Percentiles rank a stretch among this genome's conserved stretches.
These are phyloP conservation scores for Eutolmus rufibarbis DNA, from an alignment of 2,888 invertebrate genomes.

Conservation along the genomic window DNA sequence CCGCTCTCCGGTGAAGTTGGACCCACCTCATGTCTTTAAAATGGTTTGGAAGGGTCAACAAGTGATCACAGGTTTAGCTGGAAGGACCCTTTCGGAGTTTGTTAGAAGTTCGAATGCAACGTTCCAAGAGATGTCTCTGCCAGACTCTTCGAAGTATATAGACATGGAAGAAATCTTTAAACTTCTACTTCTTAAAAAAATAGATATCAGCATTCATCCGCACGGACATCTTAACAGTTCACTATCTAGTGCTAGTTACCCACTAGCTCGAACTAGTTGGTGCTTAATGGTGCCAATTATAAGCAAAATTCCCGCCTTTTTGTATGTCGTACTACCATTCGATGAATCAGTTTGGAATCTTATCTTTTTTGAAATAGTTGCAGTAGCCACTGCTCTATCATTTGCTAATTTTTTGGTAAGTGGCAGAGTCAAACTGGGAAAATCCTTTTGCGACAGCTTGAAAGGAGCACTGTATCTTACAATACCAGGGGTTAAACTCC, in stretches of 20 bases:
- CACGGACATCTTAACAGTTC: background rate
- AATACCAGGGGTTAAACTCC: background rate
- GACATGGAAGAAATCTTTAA: background rate
- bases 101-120: slow-evolving; percentile 9
- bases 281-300: background rate
- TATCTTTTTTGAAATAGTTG: background rate
- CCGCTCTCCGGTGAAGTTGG: background rate
- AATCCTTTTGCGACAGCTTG: background rate
- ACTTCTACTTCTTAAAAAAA: background rate
- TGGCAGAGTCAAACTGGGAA: background rate
- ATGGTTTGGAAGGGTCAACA: background rate
- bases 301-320: background rate
- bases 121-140: background rate
- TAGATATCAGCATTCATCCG: background rate
- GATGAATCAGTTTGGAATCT: background rate
- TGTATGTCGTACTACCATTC: background rate
- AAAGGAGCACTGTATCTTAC: background rate
- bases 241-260: background rate
- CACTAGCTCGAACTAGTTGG: background rate
- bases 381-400: background rate
- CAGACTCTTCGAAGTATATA: background rate
- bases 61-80: background rate
- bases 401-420: background rate
- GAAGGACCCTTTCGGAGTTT: background rate
- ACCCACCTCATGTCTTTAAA: slow-evolving; percentile 28